Evolutionary conservation across 2,888 invertebrate genomes (phyloP).

Genomic region (Buathra laborator): DNA sequence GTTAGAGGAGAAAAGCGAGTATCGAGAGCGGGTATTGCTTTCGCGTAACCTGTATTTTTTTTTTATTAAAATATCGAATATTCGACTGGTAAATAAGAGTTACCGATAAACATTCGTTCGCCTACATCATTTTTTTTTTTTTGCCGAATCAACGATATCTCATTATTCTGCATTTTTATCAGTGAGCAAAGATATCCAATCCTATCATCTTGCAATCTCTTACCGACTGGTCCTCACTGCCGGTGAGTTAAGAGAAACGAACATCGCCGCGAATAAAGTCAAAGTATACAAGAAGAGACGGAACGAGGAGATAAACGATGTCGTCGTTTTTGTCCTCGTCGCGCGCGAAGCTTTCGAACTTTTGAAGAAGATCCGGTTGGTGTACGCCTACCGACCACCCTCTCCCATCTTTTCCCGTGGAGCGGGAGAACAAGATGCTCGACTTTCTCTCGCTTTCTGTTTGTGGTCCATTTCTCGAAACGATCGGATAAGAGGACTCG

Average conservation of each 20-base stretch:
- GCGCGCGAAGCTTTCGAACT: conserved; percentile 50
- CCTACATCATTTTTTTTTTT: conserved; percentile 28
- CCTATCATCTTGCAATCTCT: conserved; percentile 32
- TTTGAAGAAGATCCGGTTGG: conserved; percentile 56
- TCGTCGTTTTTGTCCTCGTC: conserved; percentile 62
- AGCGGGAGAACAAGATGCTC: conserved; percentile 25
- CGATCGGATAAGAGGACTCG: conserved; percentile 8
- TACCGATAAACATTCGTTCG: conserved; percentile 39
- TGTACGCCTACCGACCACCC: conserved; percentile 22
- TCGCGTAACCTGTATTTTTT: conserved; percentile 69
- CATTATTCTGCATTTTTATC: background rate
- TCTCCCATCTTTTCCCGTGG: background rate
- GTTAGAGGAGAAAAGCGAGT: conserved; percentile 38
- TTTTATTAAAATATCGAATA: conserved; percentile 70
- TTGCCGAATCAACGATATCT: conserved; percentile 50
- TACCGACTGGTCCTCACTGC: conserved; percentile 4
- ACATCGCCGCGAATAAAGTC: conserved; percentile 56
- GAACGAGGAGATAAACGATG: conserved; percentile 65
- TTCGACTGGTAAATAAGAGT: conserved; percentile 53
- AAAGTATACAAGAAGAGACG: conserved; percentile 60
- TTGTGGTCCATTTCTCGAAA: conserved; percentile 53
- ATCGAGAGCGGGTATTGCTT: conserved; percentile 57
- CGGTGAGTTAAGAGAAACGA: conserved; percentile 40
- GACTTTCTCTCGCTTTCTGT: conserved; percentile 52
- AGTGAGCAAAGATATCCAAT: conserved; percentile 43